A percentile compares a stretch with the other conserved stretches of the same genome.
These are phyloP conservation scores for Hirundichthys speculiger DNA, from an alignment of 2,113 vertebrate species.

Conservation along the genomic window DNA sequence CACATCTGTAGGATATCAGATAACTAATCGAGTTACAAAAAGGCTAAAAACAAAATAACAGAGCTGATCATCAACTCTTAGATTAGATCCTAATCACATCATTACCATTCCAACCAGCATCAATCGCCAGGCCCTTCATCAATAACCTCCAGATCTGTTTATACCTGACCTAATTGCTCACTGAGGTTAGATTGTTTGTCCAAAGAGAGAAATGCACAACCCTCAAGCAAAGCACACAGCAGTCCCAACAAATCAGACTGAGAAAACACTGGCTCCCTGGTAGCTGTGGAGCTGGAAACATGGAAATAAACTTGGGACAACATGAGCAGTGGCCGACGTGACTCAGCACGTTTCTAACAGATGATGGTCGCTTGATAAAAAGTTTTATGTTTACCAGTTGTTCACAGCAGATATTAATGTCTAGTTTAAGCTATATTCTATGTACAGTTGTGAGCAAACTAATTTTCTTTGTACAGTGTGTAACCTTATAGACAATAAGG, in stretches of 20 bases:
- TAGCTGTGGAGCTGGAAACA: conserved; percentile 19
- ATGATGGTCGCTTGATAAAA: neutral
- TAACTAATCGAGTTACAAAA: neutral
- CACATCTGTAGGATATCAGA: neutral
- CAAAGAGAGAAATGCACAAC: too few relatives aligned
- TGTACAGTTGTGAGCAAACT: too few relatives aligned
- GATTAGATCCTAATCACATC: conserved; percentile 51
- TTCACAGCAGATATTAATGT: neutral
- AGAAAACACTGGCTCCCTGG: conserved; percentile 45
- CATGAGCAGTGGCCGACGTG: conserved; percentile 31
- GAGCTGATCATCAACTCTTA: conserved; percentile 27
- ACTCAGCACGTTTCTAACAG: conserved; percentile 52
- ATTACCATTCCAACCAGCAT: conserved; percentile 45
- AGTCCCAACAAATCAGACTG: conserved; percentile 46
- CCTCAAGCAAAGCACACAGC: conserved; percentile 37
- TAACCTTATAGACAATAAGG: too few relatives aligned
- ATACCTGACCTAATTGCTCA: conserved; percentile 48
- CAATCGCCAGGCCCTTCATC: conserved; percentile 20
- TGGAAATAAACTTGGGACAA: conserved; percentile 50
- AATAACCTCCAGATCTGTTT: conserved; percentile 59
- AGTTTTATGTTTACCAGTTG: neutral
- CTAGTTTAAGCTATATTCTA: neutral
- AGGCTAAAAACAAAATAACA: too few relatives aligned
- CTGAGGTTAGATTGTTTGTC: conserved; percentile 45
- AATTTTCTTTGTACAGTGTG: too few relatives aligned